Base-by-base conservation (phyloP, 2,797 vertebrate species). In the Crypturellus tataupa region DNA sequence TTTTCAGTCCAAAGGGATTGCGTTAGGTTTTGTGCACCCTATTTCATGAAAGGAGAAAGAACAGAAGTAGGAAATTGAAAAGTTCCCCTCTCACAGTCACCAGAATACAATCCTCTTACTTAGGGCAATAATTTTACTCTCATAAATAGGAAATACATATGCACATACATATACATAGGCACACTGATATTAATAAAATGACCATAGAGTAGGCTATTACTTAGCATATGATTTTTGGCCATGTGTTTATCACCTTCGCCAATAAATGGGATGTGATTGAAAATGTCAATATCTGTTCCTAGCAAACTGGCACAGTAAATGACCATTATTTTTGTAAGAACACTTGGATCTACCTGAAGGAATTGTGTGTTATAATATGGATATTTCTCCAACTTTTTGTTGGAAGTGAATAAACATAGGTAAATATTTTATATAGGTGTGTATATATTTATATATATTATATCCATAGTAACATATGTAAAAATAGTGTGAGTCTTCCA, bases 1-100 rank as follows among this genome's bases (percentile, higher is more conserved):
- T 67, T 89, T 95, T 58, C 37, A 51, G 6, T 19, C 63, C 10
- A 7, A 63, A 96, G 81, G 14, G 49, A 62, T 8, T 49, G 11
- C 10, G 21, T 2, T 2, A 79, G 15, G 27, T 31, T 79, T 42
- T 80, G 35, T 0, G 4, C 0, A 29, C 17, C 12, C 6, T 5
- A 2, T 27, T 81, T 64, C 37, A 9, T 42, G 11, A 86, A 93
- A 77, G 29, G 14, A 68, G 53, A 82, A 56, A 27, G 9, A 80
- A 63, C 1, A 0, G 29, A 71, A 71, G 7, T 21, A 29, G 20
- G 39, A 82, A 5, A 58, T 64, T 40, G 18, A 42, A 77, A 69
- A n/a, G 21, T 56, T 84, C 27, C 11, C 10, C 17, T 78, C 33
- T 72, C 42, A 12, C 46, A 73, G n/a, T 31, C 0, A 0, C 80